phyloP scores from a whole-genome alignment of 1,140 invertebrate genomes.

The Drosophila parvula region DNA sequence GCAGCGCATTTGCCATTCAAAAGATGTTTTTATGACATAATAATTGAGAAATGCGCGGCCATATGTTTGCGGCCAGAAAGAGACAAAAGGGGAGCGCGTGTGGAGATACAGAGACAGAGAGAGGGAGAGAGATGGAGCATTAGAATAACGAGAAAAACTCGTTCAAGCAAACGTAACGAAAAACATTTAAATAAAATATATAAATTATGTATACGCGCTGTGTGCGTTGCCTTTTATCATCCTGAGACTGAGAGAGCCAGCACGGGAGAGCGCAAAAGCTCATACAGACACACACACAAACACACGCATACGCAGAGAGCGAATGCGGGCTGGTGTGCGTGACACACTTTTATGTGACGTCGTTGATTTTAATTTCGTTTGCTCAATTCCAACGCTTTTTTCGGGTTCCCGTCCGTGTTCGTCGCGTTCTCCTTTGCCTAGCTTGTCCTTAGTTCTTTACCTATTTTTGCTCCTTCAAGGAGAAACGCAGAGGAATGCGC shows the following conservation, averaged over 20 bases:
- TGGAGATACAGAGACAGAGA: background rate
- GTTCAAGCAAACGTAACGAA: conserved; percentile 67
- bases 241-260: conserved; percentile 20
- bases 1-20: conserved; percentile 60
- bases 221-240: conserved; percentile 73
- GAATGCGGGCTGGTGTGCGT: conserved; percentile 17
- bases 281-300: conserved; percentile 26
- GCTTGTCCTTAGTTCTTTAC: conserved; percentile 35
- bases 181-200: conserved; percentile 71
- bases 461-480: conserved; percentile 35
- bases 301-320: conserved; percentile 1
- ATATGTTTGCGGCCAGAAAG: conserved; percentile 32
- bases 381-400: conserved; percentile 54
- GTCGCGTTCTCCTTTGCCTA: conserved; percentile 38
- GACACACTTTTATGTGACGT: conserved; percentile 84
- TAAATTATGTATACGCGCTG: conserved; percentile 78
- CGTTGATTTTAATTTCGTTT: conserved; percentile 79
- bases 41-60: conserved; percentile 52
- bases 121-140: conserved; percentile 1
- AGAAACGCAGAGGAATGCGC: conserved; percentile 14
- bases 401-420: conserved; percentile 39
- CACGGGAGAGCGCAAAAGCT: conserved; percentile 56
- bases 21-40: conserved; percentile 71
- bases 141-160: conserved; percentile 75
- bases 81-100: background rate